A percentile compares a stretch with the other conserved stretches of the same genome.
phyloP scores from a whole-genome alignment of 2,797 vertebrate species.

The Myiotriccus ornatus region DNA sequence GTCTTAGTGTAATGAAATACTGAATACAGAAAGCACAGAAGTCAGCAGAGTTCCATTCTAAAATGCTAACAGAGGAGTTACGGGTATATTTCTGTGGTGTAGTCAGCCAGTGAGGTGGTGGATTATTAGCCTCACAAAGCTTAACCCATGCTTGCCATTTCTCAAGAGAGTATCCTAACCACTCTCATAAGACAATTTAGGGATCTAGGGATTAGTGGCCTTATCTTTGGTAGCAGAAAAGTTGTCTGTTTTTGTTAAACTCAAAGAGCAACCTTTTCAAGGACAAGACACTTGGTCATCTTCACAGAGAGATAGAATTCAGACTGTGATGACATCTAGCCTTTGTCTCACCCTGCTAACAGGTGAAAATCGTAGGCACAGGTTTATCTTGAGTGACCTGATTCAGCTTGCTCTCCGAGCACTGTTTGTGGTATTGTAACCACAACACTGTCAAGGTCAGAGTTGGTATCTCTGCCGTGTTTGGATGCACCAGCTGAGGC shows the following conservation, averaged over 20 bases:
- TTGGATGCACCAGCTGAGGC: neutral
- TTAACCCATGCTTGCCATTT: neutral
- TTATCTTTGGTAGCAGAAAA: neutral
- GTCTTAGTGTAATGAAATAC: neutral
- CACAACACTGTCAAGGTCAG: neutral
- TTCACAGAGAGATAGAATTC: neutral
- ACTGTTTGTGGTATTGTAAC: neutral
- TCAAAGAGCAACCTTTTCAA: neutral
- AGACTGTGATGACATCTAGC: neutral
- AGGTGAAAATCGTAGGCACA: neutral
- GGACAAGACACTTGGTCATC: neutral
- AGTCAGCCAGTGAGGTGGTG: neutral
- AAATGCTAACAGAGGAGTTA: neutral
- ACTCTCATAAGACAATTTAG: neutral
- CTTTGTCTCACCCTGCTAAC: neutral
- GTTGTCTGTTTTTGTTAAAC: neutral
- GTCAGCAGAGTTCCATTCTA: conserved; percentile 3
- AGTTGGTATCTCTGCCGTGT: neutral
- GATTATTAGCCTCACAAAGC: neutral
- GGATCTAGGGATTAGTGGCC: neutral
- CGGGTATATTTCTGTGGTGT: neutral
- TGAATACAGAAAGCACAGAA: neutral
- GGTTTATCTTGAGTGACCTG: neutral
- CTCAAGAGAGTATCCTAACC: neutral
- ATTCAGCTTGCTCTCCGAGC: neutral